Evolutionary conservation across 2,797 vertebrate species (phyloP).

Genomic region (Eulemur mongoz): DNA sequence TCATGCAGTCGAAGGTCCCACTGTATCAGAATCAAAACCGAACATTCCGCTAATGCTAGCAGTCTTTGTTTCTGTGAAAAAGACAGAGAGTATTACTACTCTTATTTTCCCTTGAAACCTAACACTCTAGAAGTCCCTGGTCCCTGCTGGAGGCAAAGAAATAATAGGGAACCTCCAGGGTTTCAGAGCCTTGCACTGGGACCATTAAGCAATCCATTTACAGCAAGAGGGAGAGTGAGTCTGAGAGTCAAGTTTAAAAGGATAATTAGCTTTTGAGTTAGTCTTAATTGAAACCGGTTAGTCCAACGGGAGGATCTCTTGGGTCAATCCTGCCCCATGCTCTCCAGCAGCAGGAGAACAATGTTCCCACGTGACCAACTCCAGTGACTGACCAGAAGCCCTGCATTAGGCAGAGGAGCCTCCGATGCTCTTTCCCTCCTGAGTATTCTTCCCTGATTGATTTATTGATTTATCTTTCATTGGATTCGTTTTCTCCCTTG

Average conservation of each 20-base stretch:
- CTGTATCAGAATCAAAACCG: conserved; percentile 52
- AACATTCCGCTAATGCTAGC: background rate
- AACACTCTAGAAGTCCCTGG: conserved; percentile 49
- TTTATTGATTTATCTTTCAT: background rate
- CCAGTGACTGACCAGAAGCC: background rate
- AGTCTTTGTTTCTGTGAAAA: conserved; percentile 66
- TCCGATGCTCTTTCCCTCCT: background rate
- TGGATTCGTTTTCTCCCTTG: background rate
- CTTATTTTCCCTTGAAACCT: conserved; percentile 51
- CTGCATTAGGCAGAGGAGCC: background rate
- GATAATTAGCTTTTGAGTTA: conserved; percentile 66
- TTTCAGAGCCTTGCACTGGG: conserved; percentile 30
- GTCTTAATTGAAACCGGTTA: conserved; percentile 76
- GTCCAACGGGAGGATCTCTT: conserved; percentile 10
- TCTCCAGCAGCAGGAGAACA: background rate
- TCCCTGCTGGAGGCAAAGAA: conserved; percentile 69
- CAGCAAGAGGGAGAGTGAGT: conserved; percentile 17
- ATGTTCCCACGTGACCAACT: background rate
- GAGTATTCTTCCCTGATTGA: background rate
- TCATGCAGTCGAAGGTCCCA: background rate
- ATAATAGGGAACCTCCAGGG: conserved; percentile 63
- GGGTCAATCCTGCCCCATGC: background rate
- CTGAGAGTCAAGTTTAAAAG: conserved; percentile 60
- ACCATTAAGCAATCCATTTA: conserved; percentile 57
- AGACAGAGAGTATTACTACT: conserved; percentile 1